Base-by-base conservation (phyloP, 2,113 vertebrate genomes). In the Psettodes erumei region DNA sequence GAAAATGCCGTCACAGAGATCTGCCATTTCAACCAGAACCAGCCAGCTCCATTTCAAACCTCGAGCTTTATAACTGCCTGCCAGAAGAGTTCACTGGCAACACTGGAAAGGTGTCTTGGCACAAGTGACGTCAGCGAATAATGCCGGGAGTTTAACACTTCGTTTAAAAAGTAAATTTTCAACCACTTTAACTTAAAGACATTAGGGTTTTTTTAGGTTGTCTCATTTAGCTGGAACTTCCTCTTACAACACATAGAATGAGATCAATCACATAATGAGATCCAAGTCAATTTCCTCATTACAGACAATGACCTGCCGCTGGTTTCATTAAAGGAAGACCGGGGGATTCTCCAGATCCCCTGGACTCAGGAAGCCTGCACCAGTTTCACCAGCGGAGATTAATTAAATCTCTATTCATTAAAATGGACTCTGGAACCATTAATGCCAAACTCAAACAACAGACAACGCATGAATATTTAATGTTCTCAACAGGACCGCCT, bases 321-420 rank as follows among this genome's bases (percentile, higher is more conserved):
- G 65, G 68, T 84, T 83, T 88, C 82, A 88, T 88, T 89, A 88
- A 86, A 83, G 77, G 3, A 19, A 69, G 66, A 66, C 70, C 12
- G 33, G 80, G 83, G 85, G 71, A 79, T 74, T 77, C 51, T 65
- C 51, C 10, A 30, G 62, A 86, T 80, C 68, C 79, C 62, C 54
- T 8, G 53, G 79, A 79, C 79, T 68, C 71, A 25, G 27, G 40
- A 69, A 79, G 71, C 65, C 53, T 58, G 56, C 35, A 35, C 47
- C 6, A 65, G 67, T 68, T 13, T 1, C 70, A 50, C 64, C 65
- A 64, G 9, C 19, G 10, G 59, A 69, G 87, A 80, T 89, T 83
- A 82, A 89, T 89, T 86, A 85, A 82, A 75, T 79, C 78, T 84
- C 67, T 50, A 45, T 88, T 88, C 86, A 86, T 89, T 85, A 87